A percentile compares a stretch with the other conserved stretches of the same genome.
Evolutionary conservation across 2,888 invertebrate genomes (phyloP).

Genomic region (Chrysotoxum bicinctum): DNA sequence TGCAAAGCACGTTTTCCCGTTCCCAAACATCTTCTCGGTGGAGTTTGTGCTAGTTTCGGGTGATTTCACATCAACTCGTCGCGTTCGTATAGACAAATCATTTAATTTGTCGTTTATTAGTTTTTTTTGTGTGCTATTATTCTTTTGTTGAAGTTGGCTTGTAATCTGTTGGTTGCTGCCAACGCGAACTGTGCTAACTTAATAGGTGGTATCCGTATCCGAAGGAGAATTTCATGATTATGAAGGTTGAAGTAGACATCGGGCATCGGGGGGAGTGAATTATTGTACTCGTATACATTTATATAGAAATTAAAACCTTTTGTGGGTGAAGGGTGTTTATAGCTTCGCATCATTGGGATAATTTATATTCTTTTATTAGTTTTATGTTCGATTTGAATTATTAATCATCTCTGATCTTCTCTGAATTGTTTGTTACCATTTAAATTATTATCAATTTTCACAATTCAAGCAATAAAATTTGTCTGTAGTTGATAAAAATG

Average conservation of each 20-base stretch:
- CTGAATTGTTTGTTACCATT: no score
- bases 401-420: no score
- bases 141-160: constrained; percentile 51
- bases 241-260: not conserved
- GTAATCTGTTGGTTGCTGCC: constrained; percentile 33
- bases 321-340: constrained; percentile 39
- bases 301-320: constrained; percentile 36
- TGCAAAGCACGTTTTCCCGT: not conserved
- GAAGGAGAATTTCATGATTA: constrained; percentile 36
- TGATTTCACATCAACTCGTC: constrained; percentile 56
- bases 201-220: constrained; percentile 36
- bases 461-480: no score
- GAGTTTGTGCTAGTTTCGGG: constrained; percentile 41
- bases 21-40: constrained; percentile 41
- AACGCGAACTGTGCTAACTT: constrained; percentile 16
- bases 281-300: not conserved
- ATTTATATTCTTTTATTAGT: constrained; percentile 40
- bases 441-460: no score
- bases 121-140: constrained; percentile 53
- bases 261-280: not conserved
- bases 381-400: no score
- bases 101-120: constrained; percentile 75
- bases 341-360: constrained; percentile 35
- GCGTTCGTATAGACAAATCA: constrained; percentile 73
- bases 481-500: no score